phyloP scores from a whole-genome alignment of 2,113 vertebrate genomes.

The Ailuropoda melanoleuca region DNA sequence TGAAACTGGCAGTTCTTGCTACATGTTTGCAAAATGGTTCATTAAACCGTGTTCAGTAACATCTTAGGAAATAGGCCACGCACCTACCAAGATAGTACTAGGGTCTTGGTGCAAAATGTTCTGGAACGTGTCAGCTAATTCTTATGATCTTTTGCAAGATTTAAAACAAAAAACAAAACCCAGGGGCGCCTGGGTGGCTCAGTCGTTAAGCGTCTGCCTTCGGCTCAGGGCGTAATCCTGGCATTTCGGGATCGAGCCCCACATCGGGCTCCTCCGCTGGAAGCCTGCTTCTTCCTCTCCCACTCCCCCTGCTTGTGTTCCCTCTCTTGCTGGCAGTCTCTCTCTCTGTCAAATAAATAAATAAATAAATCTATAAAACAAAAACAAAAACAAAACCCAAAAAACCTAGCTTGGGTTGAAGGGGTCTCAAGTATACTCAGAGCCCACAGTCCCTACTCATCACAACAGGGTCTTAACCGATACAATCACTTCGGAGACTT shows the following conservation, averaged over 20 bases:
- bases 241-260: no score
- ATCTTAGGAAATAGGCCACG: background rate
- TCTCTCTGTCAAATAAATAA: no score
- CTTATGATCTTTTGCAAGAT: background rate
- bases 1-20: background rate
- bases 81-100: background rate
- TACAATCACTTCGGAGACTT: background rate
- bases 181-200: background rate
- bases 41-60: background rate
- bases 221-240: no score
- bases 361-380: background rate
- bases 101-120: background rate
- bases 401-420: background rate
- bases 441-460: background rate
- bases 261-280: no score
- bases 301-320: no score
- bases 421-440: background rate
- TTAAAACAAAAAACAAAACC: background rate
- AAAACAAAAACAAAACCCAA: background rate
- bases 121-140: background rate
- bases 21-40: background rate
- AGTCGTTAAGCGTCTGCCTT: no score
- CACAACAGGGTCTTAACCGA: no score
- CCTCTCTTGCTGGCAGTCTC: no score
- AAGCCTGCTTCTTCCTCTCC: no score